These are phyloP conservation scores for Harlomillsia oculata DNA, from an alignment of 1,140 invertebrate species.

Conservation along the genomic window DNA sequence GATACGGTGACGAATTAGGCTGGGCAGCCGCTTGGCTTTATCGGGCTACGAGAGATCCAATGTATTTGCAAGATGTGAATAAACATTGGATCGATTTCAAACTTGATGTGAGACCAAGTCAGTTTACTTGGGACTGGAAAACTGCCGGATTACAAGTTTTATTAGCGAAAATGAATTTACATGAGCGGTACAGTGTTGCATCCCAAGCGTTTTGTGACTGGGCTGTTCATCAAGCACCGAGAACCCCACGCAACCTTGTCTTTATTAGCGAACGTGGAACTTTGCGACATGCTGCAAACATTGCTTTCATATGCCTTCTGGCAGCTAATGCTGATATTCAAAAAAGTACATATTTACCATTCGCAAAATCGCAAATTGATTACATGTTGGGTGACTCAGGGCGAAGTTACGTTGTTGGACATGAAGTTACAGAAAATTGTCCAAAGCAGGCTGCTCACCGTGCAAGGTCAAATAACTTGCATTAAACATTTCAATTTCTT, in stretches of 20 bases:
- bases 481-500: not conserved
- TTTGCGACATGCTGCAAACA: constrained; percentile 49
- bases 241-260: constrained; percentile 48
- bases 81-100: constrained; percentile 11
- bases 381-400: constrained; percentile 54
- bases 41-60: constrained; percentile 47
- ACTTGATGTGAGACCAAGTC: constrained; percentile 46
- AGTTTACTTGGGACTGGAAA: constrained; percentile 18
- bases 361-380: constrained; percentile 52
- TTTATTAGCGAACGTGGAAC: constrained; percentile 50
- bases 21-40: constrained; percentile 55
- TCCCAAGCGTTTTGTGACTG: constrained; percentile 47
- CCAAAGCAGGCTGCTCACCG: constrained; percentile 48
- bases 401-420: constrained; percentile 55
- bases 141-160: constrained; percentile 39
- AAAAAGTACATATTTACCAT: constrained; percentile 43
- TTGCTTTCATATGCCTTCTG: constrained; percentile 47
- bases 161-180: constrained; percentile 41
- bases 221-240: constrained; percentile 42
- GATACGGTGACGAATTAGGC: constrained; percentile 52
- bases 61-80: constrained; percentile 6
- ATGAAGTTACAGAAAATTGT: constrained; percentile 50
- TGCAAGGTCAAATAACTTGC: constrained; percentile 41
- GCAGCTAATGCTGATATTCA: constrained; percentile 43
- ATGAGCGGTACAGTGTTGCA: constrained; percentile 44